A percentile compares a stretch with the other conserved stretches of the same genome.
Conservation (phyloP, 2,888 invertebrate species). For the Stenotaenia linearis region DNA sequence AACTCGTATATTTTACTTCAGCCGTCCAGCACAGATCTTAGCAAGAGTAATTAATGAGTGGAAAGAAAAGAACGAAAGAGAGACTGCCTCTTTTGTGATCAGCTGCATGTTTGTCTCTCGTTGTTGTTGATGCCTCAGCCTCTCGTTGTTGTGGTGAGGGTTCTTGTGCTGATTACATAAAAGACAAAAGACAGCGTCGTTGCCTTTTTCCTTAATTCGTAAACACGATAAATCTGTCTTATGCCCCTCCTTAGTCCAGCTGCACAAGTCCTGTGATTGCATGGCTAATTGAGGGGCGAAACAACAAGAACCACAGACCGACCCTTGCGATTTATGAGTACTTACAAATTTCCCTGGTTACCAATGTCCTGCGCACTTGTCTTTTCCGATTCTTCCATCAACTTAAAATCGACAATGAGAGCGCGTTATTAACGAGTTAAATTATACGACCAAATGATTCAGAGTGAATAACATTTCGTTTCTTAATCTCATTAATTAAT, state of each 20-base stretch:
- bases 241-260: conserved; percentile 8
- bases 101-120: conserved; percentile 1
- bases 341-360: background rate
- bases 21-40: conserved; percentile 11
- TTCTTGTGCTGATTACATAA: conserved; percentile 12
- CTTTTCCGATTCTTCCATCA: background rate
- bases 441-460: no score
- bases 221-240: conserved; percentile 19
- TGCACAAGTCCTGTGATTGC: conserved; percentile 8
- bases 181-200: background rate
- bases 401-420: no score
- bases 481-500: background rate
- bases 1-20: conserved; percentile 6
- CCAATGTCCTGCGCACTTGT: background rate
- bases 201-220: conserved; percentile 11
- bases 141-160: conserved; percentile 5
- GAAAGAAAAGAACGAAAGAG: conserved; percentile 6
- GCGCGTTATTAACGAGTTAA: no score
- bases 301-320: conserved; percentile 14
- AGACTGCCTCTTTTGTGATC: conserved; percentile 11
- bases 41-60: background rate
- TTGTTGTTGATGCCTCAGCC: background rate
- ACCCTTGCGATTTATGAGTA: background rate
- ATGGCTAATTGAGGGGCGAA: conserved; percentile 15
- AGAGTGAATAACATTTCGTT: background rate